A percentile compares a stretch with the other conserved stretches of the same genome.
phyloP scores from a whole-genome alignment of 2,797 vertebrate species.

The Danio jaintianensis region DNA sequence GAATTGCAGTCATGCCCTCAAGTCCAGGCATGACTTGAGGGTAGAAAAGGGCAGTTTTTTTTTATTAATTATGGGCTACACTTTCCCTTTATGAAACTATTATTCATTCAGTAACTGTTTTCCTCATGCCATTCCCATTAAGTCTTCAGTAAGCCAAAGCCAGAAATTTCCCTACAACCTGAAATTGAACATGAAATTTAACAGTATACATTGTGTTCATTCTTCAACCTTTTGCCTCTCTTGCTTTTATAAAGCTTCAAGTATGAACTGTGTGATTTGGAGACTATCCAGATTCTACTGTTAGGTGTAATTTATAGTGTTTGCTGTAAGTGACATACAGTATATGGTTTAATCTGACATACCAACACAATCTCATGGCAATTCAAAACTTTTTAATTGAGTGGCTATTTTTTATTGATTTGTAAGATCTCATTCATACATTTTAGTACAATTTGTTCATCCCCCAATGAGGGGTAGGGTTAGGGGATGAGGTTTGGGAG shows the following conservation, averaged over 20 bases:
- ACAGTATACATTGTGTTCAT: conserved; percentile 70
- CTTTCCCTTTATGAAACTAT: conserved; percentile 56
- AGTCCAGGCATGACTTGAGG: background rate
- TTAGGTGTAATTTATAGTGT: conserved; percentile 71
- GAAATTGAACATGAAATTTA: conserved; percentile 63
- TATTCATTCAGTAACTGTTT: conserved; percentile 34
- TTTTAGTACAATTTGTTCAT: too few species aligned
- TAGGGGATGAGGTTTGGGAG: too few species aligned
- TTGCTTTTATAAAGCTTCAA: conserved; percentile 71
- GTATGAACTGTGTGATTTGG: conserved; percentile 71
- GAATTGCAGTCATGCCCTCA: background rate
- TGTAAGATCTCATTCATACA: too few species aligned
- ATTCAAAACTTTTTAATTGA: too few species aligned
- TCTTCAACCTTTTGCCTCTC: conserved; percentile 71
- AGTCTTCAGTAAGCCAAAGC: conserved; percentile 43
- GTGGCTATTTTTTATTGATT: too few species aligned
- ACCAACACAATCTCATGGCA: background rate
- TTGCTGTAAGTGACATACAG: conserved; percentile 68
- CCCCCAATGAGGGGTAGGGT: too few species aligned
- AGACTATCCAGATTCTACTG: conserved; percentile 71
- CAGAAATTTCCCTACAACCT: conserved; percentile 51
- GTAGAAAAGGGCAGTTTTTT: background rate
- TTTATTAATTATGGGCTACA: background rate
- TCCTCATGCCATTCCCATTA: background rate
- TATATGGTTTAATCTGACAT: conserved; percentile 62